phyloP scores from a whole-genome alignment of 1,140 invertebrate species.

The Ctenoplectra terminalis region DNA sequence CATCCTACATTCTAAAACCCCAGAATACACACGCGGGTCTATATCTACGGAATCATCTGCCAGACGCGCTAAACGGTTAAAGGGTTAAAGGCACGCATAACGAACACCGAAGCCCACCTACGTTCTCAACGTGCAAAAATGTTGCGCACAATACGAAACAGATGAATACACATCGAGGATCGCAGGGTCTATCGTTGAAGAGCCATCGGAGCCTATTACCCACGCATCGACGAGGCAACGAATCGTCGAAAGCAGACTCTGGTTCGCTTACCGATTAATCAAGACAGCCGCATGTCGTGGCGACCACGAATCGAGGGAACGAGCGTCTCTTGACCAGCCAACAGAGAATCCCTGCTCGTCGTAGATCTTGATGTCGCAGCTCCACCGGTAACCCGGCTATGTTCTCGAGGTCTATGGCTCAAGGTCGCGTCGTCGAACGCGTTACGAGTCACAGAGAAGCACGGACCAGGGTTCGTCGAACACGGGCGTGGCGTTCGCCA shows the following conservation, averaged over 20 bases:
- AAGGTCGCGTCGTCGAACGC: conserved; percentile 32
- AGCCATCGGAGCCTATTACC: conserved; percentile 17
- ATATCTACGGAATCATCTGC: neutral
- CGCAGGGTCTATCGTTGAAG: conserved; percentile 1
- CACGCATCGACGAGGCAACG: conserved; percentile 11
- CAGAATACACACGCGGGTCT: neutral
- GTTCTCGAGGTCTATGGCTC: conserved; percentile 28
- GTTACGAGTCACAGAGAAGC: conserved; percentile 27
- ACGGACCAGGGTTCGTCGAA: neutral
- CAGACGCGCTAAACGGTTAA: neutral
- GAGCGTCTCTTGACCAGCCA: no score
- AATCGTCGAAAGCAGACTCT: neutral
- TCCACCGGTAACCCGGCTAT: conserved; percentile 5
- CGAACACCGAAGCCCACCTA: neutral
- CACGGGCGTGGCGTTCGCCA: conserved; percentile 64
- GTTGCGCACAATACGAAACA: neutral
- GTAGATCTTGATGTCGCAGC: conserved; percentile 40
- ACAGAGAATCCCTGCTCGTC: neutral
- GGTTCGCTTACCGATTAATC: conserved; percentile 47
- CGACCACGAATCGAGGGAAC: neutral
- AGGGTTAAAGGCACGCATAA: conserved; percentile 8
- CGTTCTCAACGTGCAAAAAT: neutral
- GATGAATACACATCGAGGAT: neutral
- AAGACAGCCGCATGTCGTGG: conserved; percentile 28
- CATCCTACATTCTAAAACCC: neutral